Evolutionary conservation across 2,888 invertebrate species (phyloP), one percentile per base, ranked within the genome.

Genomic region (Mystacides longicornis): DNA sequence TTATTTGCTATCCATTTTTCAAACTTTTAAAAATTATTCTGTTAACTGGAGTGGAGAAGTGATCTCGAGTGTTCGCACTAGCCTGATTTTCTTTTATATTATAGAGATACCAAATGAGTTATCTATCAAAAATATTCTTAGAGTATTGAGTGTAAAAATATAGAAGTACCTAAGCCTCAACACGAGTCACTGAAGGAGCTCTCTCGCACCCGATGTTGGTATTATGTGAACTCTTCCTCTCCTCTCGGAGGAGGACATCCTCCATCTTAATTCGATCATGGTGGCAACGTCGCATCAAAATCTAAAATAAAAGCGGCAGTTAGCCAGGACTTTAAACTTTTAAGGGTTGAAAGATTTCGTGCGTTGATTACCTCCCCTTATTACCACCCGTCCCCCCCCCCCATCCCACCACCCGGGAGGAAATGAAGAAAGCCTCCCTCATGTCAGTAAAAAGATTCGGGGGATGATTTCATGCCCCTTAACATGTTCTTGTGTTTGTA

Each of bases 271-370:
- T 60, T 60, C 56, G 60, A 58, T 60, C 58, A 54, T 56, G 54
- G 50, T 50, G 51, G 52, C 52, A 56, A 58, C 33, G 51, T 50
- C 52, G 50, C 52, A 31, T 49, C 45, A 49, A 60, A 58, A 60
- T 60, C 52, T 49, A 49, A 60, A 58, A 60, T 60, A 60, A 60
- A 58, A 54, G 58, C 57, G 52, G 56, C 58, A 56, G 58, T 58
- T 58, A 60, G 60, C 56, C 47, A 53, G 53, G 55, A 76, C 77
- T 77, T 76, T 70, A 71, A 80, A 80, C 79, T 80, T 80, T 80
- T 77, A 77, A 77, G 77, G 77, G 77, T 77, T 61, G 71, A 77
- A 78, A 80, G 80, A 79, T 79, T 79, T 79, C 79, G 80, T 79
- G 80, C 78, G 79, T 79, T 80, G 80, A 80, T 78, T 77, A 77